Base-by-base conservation (phyloP, 2,888 invertebrate species). In the Neelides folsomi region DNA sequence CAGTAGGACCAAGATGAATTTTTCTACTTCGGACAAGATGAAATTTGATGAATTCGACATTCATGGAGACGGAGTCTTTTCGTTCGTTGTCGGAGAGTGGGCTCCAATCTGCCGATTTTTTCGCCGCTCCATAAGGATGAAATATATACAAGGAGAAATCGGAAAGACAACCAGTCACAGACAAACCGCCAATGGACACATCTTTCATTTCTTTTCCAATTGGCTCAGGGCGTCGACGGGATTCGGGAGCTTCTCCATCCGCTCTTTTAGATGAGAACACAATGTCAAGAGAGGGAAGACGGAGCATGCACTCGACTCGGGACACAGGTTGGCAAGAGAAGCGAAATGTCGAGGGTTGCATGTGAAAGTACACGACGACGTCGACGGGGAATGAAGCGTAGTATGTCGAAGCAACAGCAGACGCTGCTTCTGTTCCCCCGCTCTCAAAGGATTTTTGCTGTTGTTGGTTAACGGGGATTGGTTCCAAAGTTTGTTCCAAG, bases 141-240 rank as follows among this genome's bases (percentile, higher is more conserved):
- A 95, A 98, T 67, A 98, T 90, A 72, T 92, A 94, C 2, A 98
- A 85, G 1, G 92, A 93, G 73, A 98, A 98, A 72, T 95, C 94
- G 0, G 93, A 89, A 55, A 98, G 76, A 66, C 92, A 93, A 0
- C 93, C 94, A 0, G 95, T 97, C 6, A 98, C 88, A 70, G 94
- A 90, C 1, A 90, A 75, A 0, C 90, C 89, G 34, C 88, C 89
- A 66, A 82, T 80, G 0, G 83, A 83, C 2, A 82, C 79, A 0
- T 80, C 78, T 0, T 78, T 55, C 13, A 51, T 49, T n/a, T 57
- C 59, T 15, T 59, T 59, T 5, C 57, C 77, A 38, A 65, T 57
- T 6, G 27, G 27, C 7, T 27, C 27, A 5, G 27, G 27, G 3
- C 27, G 27, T 5, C 27, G 27, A 61, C 52, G 27, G 4, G 27